These are phyloP conservation scores for Dicyrtoma fusca DNA, from an alignment of 2,888 invertebrate species.

Conservation along the genomic window DNA sequence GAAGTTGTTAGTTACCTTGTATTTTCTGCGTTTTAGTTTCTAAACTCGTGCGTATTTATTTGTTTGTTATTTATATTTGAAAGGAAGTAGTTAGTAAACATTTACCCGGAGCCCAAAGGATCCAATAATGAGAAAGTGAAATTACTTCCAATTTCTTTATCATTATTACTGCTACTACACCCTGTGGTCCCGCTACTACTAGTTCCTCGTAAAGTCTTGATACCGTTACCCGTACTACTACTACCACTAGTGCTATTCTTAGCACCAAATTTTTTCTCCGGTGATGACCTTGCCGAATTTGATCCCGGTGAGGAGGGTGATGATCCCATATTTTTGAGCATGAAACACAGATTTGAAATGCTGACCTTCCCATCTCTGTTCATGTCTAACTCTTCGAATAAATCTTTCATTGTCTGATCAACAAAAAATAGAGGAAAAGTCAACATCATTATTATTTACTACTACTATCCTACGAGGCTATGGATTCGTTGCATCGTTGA, in stretches of 20 bases:
- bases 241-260: not conserved
- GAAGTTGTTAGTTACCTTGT: not conserved
- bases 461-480: not conserved
- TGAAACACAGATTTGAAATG: constrained; percentile 54
- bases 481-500: too few relatives aligned
- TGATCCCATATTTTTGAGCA: constrained; percentile 57
- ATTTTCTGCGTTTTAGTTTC: too few relatives aligned
- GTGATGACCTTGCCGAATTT: constrained; percentile 28
- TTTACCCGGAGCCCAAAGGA: constrained; percentile 32
- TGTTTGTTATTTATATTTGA: too few relatives aligned
- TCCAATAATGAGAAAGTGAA: constrained; percentile 32
- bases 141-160: constrained; percentile 14
- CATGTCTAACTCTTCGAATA: constrained; percentile 69
- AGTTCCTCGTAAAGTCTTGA: constrained; percentile 3
- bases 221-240: not conserved
- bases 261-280: constrained; percentile 20
- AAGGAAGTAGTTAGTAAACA: too few relatives aligned
- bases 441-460: constrained; percentile 5
- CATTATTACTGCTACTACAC: constrained; percentile 10
- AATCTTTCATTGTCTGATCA: constrained; percentile 56
- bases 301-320: constrained; percentile 15
- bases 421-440: not conserved
- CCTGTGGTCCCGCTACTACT: constrained; percentile 8
- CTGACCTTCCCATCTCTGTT: constrained; percentile 67
- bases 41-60: too few relatives aligned